Conservation (phyloP, 1,140 invertebrate genomes). For the Acromyrmex heyeri region DNA sequence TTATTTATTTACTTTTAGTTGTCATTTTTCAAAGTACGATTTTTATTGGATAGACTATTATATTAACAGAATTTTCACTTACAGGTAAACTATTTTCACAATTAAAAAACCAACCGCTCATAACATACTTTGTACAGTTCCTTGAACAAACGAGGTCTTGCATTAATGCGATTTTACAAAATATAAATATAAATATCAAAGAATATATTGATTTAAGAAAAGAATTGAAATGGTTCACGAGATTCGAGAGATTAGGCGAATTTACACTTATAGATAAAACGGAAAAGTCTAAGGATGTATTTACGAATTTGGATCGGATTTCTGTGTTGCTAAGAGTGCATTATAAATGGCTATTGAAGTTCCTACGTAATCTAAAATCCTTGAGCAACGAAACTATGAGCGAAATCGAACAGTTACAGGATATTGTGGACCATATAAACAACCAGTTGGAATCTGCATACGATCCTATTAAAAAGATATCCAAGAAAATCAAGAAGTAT, state of each 20-base stretch:
- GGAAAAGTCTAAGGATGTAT: constrained; percentile 67
- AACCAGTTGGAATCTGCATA: constrained; percentile 63
- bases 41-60: neutral
- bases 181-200: constrained; percentile 64
- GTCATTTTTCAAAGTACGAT: neutral
- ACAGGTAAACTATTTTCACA: constrained; percentile 84
- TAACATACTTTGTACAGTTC: constrained; percentile 84
- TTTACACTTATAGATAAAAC: constrained; percentile 69
- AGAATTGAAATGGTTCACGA: constrained; percentile 85
- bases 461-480: constrained; percentile 80
- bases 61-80: constrained; percentile 40
- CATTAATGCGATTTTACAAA: constrained; percentile 80
- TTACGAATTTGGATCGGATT: constrained; percentile 77
- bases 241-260: constrained; percentile 83
- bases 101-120: constrained; percentile 86
- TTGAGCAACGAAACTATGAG: constrained; percentile 1
- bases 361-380: constrained; percentile 67
- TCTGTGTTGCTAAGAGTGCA: constrained; percentile 79
- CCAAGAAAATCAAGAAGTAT: constrained; percentile 77
- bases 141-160: constrained; percentile 81
- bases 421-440: constrained; percentile 68
- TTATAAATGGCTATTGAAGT: constrained; percentile 84
- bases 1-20: constrained; percentile 5
- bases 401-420: constrained; percentile 49
- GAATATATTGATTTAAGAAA: constrained; percentile 70